Percentiles rank a stretch among this genome's conserved stretches.
These are phyloP conservation scores for Ploceus nigricollis DNA, from an alignment of 2,113 vertebrate species.

Conservation along the genomic window DNA sequence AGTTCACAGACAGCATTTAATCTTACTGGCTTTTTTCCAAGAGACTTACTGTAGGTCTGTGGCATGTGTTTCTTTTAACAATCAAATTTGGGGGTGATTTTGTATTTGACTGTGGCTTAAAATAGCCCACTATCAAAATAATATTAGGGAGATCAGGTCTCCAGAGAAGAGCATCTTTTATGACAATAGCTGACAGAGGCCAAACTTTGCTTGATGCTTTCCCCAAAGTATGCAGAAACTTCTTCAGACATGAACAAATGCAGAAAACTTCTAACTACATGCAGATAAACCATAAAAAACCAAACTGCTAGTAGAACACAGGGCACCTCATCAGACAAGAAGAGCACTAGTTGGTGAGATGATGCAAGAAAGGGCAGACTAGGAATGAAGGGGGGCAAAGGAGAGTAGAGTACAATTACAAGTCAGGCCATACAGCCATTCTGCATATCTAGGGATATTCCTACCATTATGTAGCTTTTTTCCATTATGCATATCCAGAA, in stretches of 20 bases:
- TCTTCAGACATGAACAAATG: background rate
- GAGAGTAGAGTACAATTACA: background rate
- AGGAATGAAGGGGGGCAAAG: fast-evolving
- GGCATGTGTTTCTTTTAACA: background rate
- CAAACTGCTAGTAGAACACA: background rate
- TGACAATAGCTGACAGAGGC: background rate
- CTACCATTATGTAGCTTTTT: background rate
- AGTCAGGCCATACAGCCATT: background rate
- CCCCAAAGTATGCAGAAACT: background rate
- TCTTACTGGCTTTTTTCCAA: constrained; percentile 37
- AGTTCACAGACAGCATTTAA: constrained; percentile 4
- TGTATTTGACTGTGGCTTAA: background rate
- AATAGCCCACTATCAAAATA: constrained; percentile 2
- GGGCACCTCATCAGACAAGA: background rate
- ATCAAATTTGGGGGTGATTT: background rate
- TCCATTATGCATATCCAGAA: background rate
- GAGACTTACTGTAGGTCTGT: background rate
- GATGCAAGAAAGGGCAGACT: background rate
- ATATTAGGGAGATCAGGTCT: background rate
- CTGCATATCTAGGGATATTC: background rate
- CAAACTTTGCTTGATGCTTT: background rate
- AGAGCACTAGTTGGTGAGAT: background rate
- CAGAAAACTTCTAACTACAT: background rate
- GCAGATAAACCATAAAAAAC: background rate
- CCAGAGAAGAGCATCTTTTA: background rate